A percentile compares a stretch with the other conserved stretches of the same genome.
These are phyloP conservation scores for Porites cylindrica DNA, from an alignment of 92 coral and sea anemone species.

Conservation along the genomic window DNA sequence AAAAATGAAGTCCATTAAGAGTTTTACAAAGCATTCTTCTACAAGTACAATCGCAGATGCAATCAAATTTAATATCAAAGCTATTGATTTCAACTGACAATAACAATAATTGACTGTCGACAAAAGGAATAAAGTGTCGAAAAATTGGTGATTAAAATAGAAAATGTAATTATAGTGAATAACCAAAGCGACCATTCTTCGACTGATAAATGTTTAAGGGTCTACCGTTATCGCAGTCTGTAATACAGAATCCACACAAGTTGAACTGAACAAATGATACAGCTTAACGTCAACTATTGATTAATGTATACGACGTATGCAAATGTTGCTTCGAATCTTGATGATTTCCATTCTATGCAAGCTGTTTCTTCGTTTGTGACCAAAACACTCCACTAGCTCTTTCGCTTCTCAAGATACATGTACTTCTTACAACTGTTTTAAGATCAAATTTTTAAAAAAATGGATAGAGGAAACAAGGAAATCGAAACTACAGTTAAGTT, in stretches of 20 bases:
- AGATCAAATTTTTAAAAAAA: too few relatives aligned
- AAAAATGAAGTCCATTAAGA: too few relatives aligned
- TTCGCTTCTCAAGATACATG: too few relatives aligned
- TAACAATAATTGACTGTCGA: neutral
- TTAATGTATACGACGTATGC: neutral
- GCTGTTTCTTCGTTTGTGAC: too few relatives aligned
- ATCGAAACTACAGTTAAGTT: neutral
- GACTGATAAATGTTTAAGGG: too few relatives aligned
- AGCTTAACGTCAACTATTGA: neutral
- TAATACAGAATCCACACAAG: neutral
- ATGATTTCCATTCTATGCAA: too few relatives aligned
- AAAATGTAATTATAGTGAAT: neutral
- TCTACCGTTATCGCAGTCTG: too few relatives aligned
- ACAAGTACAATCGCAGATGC: neutral
- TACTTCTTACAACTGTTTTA: too few relatives aligned
- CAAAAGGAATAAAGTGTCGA: neutral
- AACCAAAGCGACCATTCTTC: neutral
- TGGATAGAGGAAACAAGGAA: neutral
- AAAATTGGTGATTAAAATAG: neutral
- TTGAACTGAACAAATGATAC: neutral
- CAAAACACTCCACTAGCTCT: too few relatives aligned
- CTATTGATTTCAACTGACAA: conserved; percentile 1
- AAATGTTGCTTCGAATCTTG: too few relatives aligned
- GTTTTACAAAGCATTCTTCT: neutral
- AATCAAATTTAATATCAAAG: neutral